These are phyloP conservation scores for Penelope pileata DNA, from an alignment of 2,113 vertebrate species.

Conservation along the genomic window DNA sequence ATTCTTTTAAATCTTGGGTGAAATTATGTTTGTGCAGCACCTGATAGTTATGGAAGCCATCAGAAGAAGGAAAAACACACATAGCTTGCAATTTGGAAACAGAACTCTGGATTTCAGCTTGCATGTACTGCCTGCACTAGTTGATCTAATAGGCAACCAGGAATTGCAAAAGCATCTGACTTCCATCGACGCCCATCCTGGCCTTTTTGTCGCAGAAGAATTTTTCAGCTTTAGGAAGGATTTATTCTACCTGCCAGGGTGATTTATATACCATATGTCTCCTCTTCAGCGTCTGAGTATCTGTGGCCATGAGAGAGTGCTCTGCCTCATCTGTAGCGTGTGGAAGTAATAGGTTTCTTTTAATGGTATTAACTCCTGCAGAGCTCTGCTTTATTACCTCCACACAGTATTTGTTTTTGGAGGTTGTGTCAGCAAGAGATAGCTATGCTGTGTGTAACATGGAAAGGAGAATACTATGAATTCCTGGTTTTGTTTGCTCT, in stretches of 20 bases:
- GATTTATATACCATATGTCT: conserved; percentile 54
- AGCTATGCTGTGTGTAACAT: background rate
- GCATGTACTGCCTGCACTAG: background rate
- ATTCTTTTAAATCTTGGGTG: background rate
- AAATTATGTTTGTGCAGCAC: background rate
- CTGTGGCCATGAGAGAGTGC: background rate
- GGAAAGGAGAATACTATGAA: conserved; percentile 51
- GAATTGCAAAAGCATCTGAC: conserved; percentile 43
- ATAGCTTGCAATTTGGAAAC: background rate
- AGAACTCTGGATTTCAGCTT: background rate
- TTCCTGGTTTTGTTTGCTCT: conserved; percentile 72
- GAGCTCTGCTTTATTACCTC: background rate
- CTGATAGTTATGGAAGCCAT: background rate
- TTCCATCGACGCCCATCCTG: conserved; percentile 13
- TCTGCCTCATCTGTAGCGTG: conserved; percentile 18
- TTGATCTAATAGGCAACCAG: background rate
- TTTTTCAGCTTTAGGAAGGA: conserved; percentile 11
- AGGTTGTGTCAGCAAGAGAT: background rate
- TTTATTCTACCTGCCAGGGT: conserved; percentile 50
- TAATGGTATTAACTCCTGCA: conserved; percentile 10
- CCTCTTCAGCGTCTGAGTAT: background rate
- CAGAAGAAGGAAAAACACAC: background rate
- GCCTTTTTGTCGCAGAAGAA: conserved; percentile 30
- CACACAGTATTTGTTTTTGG: background rate
- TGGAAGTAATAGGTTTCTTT: conserved; percentile 43